Percentiles rank a stretch among this genome's conserved stretches.
phyloP scores from a whole-genome alignment of 2,888 invertebrate genomes.

The Orthosia gracilis region DNA sequence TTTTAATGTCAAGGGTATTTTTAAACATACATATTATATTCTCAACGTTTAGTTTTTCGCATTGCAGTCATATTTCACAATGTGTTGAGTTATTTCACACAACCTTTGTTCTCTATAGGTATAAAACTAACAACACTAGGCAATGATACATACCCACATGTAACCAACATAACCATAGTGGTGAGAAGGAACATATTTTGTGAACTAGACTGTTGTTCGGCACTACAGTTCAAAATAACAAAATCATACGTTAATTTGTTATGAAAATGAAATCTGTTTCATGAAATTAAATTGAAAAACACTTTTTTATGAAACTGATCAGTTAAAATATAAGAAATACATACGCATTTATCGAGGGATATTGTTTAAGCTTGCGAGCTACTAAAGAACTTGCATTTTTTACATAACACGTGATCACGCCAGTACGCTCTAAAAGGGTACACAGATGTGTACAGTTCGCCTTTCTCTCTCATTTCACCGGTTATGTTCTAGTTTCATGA shows the following conservation, averaged over 20 bases:
- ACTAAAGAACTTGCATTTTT: too few species aligned
- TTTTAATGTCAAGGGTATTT: not conserved
- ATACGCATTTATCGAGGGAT: conserved; percentile 2
- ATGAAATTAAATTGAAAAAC: conserved; percentile 25
- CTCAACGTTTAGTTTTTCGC: not conserved
- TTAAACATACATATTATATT: too few species aligned
- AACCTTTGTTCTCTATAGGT: conserved; percentile 1
- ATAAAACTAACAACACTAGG: conserved; percentile 27
- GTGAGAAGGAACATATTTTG: conserved; percentile 19
- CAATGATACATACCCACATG: conserved; percentile 2
- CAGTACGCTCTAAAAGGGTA: too few species aligned
- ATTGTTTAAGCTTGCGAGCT: too few species aligned
- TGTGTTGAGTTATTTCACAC: not conserved
- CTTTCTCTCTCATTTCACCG: too few species aligned
- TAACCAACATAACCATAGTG: conserved; percentile 1
- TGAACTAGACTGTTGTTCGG: conserved; percentile 27
- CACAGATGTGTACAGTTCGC: too few species aligned
- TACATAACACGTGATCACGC: too few species aligned
- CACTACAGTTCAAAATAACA: conserved; percentile 39
- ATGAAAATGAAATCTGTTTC: conserved; percentile 22
- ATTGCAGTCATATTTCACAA: not conserved
- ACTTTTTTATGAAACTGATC: conserved; percentile 8
- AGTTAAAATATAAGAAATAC: conserved; percentile 4
- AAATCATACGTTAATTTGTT: conserved; percentile 19
- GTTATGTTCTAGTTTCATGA: too few species aligned